Percentiles rank a stretch among this genome's conserved stretches.
phyloP scores from a whole-genome alignment of 2,888 invertebrate genomes.

The Eugnorisma glareosa region DNA sequence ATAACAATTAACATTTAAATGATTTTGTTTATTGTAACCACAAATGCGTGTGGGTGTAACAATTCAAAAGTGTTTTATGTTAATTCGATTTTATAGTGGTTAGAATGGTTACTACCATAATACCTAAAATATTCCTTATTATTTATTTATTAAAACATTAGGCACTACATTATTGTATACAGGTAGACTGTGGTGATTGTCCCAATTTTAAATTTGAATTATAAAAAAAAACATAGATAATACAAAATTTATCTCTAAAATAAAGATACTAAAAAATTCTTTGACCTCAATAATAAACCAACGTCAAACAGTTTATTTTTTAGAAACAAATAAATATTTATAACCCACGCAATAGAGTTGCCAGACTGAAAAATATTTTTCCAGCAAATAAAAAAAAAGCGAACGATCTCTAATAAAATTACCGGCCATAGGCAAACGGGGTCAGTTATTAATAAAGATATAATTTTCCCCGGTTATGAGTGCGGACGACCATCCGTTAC shows the following conservation, averaged over 20 bases:
- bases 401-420: conserved; percentile 74
- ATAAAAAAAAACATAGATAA: background rate
- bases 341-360: conserved; percentile 23
- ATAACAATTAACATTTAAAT: conserved; percentile 5
- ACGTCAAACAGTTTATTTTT: conserved; percentile 1
- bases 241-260: background rate
- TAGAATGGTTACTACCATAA: background rate
- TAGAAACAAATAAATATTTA: conserved; percentile 25
- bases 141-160: background rate
- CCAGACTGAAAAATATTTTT: conserved; percentile 41
- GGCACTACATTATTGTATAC: background rate
- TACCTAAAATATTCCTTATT: background rate
- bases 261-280: background rate
- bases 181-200: background rate
- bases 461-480: conserved; percentile 81
- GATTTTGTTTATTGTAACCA: conserved; percentile 1
- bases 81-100: background rate
- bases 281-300: conserved; percentile 1
- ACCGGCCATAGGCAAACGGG: conserved; percentile 71
- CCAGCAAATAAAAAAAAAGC: conserved; percentile 66
- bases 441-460: conserved; percentile 81
- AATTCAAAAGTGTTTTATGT: background rate
- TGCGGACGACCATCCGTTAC: conserved; percentile 80
- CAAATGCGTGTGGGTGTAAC: background rate
- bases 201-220: background rate